These are phyloP conservation scores for Myanophis thanlyinensis DNA, from an alignment of 2,113 vertebrate genomes.

Conservation along the genomic window DNA sequence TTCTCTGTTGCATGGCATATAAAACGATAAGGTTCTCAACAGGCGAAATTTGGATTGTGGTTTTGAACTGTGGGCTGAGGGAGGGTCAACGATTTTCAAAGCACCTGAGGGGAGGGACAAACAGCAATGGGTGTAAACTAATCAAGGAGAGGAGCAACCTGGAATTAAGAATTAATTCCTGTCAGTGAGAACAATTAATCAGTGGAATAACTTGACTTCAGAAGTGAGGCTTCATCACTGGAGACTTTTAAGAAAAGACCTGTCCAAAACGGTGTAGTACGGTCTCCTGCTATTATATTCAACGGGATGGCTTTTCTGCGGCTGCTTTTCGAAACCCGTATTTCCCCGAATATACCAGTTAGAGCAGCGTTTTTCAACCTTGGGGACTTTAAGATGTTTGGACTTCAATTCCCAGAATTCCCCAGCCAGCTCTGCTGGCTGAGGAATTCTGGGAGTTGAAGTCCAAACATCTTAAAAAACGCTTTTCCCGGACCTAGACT, in stretches of 20 bases:
- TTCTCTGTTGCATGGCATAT: not conserved
- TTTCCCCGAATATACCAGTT: no score
- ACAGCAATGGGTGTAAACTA: not conserved
- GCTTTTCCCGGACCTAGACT: rapidly evolving
- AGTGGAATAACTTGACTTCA: not conserved
- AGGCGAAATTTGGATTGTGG: not conserved
- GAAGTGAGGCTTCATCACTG: not conserved
- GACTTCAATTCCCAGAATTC: no score
- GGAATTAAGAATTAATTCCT: not conserved
- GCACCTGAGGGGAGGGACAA: not conserved
- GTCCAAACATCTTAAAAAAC: no score
- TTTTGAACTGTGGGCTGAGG: not conserved
- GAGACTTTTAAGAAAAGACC: not conserved
- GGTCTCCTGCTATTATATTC: not conserved
- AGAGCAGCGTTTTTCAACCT: no score
- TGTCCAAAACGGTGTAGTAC: not conserved
- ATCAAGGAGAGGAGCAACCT: not conserved
- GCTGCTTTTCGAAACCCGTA: no score
- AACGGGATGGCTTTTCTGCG: not conserved
- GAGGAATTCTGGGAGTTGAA: no score
- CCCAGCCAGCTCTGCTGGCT: no score
- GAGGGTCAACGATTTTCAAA: not conserved
- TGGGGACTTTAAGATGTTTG: no score
- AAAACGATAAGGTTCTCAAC: not conserved
- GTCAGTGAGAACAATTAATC: not conserved